Evolutionary conservation across 2,797 vertebrate genomes (phyloP).

Genomic region (Eulemur mongoz): DNA sequence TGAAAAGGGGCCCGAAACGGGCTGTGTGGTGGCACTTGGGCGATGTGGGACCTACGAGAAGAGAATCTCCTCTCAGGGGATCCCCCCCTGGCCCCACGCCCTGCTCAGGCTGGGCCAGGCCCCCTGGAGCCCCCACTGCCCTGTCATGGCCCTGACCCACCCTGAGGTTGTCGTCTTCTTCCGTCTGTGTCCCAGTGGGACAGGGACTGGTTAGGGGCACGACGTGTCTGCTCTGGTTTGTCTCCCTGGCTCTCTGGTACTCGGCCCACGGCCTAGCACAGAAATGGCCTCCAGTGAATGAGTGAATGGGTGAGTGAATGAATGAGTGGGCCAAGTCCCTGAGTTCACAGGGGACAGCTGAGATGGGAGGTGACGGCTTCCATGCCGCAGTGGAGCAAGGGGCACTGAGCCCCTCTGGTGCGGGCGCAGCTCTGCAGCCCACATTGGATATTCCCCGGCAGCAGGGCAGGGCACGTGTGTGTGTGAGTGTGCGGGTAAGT

Average conservation of each 20-base stretch:
- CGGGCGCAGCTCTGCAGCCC: neutral
- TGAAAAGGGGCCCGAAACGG: neutral
- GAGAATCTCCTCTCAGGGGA: neutral
- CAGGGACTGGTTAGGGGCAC: neutral
- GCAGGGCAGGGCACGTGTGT: neutral
- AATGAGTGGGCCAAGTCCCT: neutral
- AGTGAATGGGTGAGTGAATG: neutral
- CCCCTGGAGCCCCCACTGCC: neutral
- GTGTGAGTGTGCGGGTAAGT: neutral
- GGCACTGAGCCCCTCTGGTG: neutral
- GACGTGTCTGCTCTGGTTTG: neutral
- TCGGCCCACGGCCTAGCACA: neutral
- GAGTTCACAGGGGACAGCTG: neutral
- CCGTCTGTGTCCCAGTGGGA: neutral
- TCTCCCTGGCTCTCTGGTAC: neutral
- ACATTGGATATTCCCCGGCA: accelerated
- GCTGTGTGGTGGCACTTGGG: neutral
- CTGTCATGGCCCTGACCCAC: neutral
- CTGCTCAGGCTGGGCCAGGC: neutral
- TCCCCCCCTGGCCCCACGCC: too few relatives aligned
- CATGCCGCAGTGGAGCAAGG: accelerated
- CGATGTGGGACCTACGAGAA: neutral
- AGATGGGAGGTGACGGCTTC: neutral
- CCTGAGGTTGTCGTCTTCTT: neutral
- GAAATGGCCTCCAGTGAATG: neutral